Conservation (phyloP, 2,797 vertebrate species). For the Trichosurus vulpecula region DNA sequence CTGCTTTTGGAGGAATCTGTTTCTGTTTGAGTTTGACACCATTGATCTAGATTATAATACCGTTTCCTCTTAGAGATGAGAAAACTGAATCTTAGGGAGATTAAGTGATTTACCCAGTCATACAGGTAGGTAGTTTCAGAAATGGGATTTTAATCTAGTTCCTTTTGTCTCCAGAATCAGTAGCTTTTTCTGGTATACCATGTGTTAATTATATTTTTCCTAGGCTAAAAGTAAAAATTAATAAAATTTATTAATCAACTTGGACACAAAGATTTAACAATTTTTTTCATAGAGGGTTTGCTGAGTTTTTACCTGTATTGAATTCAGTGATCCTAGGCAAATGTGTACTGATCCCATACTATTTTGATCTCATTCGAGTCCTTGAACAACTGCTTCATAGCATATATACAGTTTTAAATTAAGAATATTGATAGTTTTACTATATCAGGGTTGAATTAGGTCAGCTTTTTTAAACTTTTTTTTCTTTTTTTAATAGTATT, state of each 20-base stretch:
- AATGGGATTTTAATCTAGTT: too few relatives aligned
- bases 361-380: constrained; percentile 20
- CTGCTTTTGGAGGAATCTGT: too few relatives aligned
- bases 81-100: too few relatives aligned
- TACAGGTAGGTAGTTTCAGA: too few relatives aligned
- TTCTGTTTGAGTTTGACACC: too few relatives aligned
- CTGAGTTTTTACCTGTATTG: neutral
- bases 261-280: constrained; percentile 27
- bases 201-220: neutral
- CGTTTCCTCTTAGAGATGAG: too few relatives aligned
- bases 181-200: too few relatives aligned
- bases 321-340: constrained; percentile 26
- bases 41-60: too few relatives aligned
- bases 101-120: too few relatives aligned
- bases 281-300: constrained; percentile 18
- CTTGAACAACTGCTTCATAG: constrained; percentile 18
- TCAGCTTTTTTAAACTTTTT: neutral
- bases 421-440: constrained; percentile 16
- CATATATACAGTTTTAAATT: constrained; percentile 36
- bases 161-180: too few relatives aligned
- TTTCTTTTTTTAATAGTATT: too few relatives aligned
- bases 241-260: constrained; percentile 38
- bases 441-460: neutral
- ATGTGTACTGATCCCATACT: constrained; percentile 15
- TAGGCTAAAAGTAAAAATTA: neutral